Evolutionary conservation across 2,797 vertebrate genomes (phyloP).

Genomic region (Taenioides sp.): DNA sequence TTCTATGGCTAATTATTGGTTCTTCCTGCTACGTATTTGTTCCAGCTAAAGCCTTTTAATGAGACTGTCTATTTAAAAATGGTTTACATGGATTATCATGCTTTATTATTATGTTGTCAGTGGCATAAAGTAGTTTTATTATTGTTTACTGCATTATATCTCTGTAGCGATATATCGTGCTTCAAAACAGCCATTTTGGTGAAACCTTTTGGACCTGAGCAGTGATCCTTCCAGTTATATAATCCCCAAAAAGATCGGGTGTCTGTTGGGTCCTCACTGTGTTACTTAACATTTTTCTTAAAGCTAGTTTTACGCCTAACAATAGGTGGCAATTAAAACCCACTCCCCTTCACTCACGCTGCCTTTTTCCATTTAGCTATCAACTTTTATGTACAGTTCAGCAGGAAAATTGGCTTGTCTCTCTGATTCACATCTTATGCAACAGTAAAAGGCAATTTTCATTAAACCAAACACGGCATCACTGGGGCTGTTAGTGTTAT

Average conservation of each 20-base stretch:
- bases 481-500: neutral
- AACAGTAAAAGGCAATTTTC: neutral
- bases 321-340: constrained; percentile 36
- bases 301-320: constrained; percentile 24
- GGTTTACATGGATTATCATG: too few relatives aligned
- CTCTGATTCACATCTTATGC: constrained; percentile 4
- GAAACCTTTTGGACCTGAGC: constrained; percentile 40
- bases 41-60: too few relatives aligned
- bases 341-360: constrained; percentile 19
- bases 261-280: constrained; percentile 3
- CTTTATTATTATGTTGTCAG: too few relatives aligned
- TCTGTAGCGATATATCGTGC: too few relatives aligned
- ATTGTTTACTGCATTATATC: too few relatives aligned
- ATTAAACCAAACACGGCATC: constrained; percentile 22
- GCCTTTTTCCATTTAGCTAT: too few relatives aligned
- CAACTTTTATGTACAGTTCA: constrained; percentile 16
- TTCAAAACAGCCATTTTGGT: constrained; percentile 34
- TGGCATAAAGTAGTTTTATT: too few relatives aligned
- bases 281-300: constrained; percentile 33
- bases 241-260: constrained; percentile 34
- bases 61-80: too few relatives aligned
- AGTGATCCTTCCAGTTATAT: constrained; percentile 40
- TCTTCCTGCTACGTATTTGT: too few relatives aligned
- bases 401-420: neutral
- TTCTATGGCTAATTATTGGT: too few relatives aligned